These are phyloP conservation scores for Tachycineta bicolor DNA, from an alignment of 2,113 vertebrate species.

Conservation along the genomic window DNA sequence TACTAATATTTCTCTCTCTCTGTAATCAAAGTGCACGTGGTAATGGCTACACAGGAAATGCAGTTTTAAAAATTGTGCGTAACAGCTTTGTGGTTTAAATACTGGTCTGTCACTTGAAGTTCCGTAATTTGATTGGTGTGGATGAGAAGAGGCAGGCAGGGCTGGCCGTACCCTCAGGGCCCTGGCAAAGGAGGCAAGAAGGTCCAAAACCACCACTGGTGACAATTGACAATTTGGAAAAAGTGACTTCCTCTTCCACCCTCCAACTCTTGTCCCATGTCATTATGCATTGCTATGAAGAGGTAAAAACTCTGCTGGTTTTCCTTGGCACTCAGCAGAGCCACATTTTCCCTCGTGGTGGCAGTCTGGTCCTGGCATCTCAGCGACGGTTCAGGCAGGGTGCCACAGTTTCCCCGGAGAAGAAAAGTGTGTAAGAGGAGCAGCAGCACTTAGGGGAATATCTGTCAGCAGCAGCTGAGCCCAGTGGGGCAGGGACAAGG, in stretches of 20 bases:
- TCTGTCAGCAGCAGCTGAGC: background rate
- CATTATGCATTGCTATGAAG: accelerated
- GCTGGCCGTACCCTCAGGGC: accelerated
- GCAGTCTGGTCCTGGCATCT: accelerated
- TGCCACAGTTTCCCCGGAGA: background rate
- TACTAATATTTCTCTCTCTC: background rate
- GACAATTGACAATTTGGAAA: background rate
- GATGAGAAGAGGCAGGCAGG: too few relatives aligned
- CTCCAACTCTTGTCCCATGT: too few relatives aligned
- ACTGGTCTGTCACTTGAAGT: background rate
- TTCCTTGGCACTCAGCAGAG: background rate
- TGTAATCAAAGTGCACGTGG: background rate
- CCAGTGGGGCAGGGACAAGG: accelerated
- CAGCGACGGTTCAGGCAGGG: background rate
- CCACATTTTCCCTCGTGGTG: background rate
- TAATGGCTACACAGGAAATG: background rate
- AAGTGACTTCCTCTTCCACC: background rate
- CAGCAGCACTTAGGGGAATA: accelerated
- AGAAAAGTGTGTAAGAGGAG: background rate
- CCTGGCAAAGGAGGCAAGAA: background rate
- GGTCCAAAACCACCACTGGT: background rate
- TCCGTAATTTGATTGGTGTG: background rate
- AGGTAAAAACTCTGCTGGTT: background rate
- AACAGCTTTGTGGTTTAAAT: background rate
- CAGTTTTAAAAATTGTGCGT: background rate